Evolutionary conservation across 2,113 vertebrate species (phyloP).

Genomic region (Cinclus mexicanus): DNA sequence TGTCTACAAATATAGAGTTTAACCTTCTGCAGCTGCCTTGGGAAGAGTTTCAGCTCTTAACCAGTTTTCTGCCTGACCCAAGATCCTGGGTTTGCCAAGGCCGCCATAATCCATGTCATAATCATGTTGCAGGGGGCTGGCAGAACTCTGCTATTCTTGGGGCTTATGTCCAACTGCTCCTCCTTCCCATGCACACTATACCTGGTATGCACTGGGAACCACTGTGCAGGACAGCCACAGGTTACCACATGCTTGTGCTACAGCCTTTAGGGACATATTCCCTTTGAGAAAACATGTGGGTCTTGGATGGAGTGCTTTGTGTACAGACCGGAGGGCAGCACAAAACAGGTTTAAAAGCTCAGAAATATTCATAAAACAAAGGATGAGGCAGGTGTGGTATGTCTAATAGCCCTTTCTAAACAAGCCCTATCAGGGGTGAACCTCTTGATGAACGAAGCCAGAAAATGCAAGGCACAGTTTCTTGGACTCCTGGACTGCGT

Average conservation of each 20-base stretch:
- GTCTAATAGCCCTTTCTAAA: background rate
- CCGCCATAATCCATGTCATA: background rate
- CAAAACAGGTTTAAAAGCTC: background rate
- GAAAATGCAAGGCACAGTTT: background rate
- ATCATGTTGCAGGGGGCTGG: rapidly evolving
- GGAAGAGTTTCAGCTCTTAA: background rate
- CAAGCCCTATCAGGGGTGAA: background rate
- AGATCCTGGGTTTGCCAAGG: background rate
- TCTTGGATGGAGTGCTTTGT: background rate
- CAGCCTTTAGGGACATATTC: background rate
- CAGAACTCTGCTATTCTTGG: background rate
- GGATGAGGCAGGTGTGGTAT: background rate
- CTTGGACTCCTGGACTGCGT: background rate
- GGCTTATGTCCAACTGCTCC: background rate
- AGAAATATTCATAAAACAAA: background rate
- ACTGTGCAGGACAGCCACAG: background rate
- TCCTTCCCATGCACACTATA: background rate
- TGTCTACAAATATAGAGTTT: background rate
- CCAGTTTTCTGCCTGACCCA: background rate
- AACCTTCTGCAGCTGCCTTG: background rate
- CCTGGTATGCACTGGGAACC: background rate
- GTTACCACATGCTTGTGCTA: background rate
- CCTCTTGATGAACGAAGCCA: background rate
- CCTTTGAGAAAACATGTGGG: background rate
- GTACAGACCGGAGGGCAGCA: background rate